Evolutionary conservation across 2,888 invertebrate species (phyloP), one percentile per base, ranked within the genome.

Genomic region (Mythimna lalbum): DNA sequence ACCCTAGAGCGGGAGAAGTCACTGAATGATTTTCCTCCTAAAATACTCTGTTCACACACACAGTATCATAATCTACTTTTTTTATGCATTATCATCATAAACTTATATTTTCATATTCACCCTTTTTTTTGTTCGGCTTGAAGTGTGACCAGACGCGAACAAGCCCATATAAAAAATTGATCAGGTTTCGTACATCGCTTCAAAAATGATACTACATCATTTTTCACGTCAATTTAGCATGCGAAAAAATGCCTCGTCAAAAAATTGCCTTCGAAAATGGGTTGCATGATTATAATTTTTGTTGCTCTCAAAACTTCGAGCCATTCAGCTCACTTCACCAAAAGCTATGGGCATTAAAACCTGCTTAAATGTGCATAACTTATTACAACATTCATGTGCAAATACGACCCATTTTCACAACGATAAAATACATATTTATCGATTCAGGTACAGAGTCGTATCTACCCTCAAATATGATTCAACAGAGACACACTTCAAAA

Each of bases 361-460:
- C 61, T 72, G 67, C 31, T 72, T 78, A 77, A 77, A 78, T 77
- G 81, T 81, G 77, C 78, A 78, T 81, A 78, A 80, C 72, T 81
- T 80, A 77, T 80, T 69, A 69, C 77, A 57, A 60, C 81, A 80
- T 81, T 80, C 78, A 80, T 72, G 81, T 81, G 78, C 77, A 80
- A 78, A 78, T 78, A 63, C 31, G 63, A 55, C 81, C 77, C 72
- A 78, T 76, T 76, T 80, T 61, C 66, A 57, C 63, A 67, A 63
- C 71, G 60, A 72, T 76, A 63, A 80, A 60, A 77, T 77, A 77
- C 80, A 69, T 80, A 77, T 80, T 80, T 80, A 80, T 80, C 63
- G 81, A 71, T 66, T 31, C 59, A 27, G 27, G 27, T 27, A 27
- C 27, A 27, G n/a, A 71, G 56, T 47, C n/a, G 39, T 33, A 52